phyloP scores from a whole-genome alignment of 2,797 vertebrate genomes.

The Neostethus bicornis region DNA sequence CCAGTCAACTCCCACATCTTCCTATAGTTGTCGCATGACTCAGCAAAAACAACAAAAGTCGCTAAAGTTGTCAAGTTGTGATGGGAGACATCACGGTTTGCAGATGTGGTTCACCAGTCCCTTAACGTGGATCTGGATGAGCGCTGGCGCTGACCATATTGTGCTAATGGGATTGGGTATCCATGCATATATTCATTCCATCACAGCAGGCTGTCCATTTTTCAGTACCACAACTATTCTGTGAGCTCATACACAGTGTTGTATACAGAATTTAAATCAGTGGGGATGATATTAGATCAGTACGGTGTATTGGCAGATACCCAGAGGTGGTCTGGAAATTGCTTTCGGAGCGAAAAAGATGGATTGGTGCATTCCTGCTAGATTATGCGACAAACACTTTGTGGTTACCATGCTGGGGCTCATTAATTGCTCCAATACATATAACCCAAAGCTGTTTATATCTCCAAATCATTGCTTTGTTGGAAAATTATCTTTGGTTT shows the following conservation, averaged over 20 bases:
- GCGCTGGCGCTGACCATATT: slow-evolving; percentile 8
- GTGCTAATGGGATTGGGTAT: slow-evolving; percentile 18
- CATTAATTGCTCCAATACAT: slow-evolving; percentile 5
- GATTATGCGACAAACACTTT: not conserved
- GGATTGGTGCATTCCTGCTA: slow-evolving; percentile 1
- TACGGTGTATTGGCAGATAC: slow-evolving; percentile 8
- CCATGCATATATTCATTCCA: slow-evolving; percentile 24
- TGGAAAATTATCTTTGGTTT: not conserved
- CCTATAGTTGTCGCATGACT: not conserved
- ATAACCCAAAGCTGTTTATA: not conserved
- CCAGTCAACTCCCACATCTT: not conserved
- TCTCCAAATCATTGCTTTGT: slow-evolving; percentile 5
- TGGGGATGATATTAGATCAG: slow-evolving; percentile 10
- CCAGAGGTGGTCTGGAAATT: slow-evolving; percentile 11
- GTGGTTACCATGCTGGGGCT: not conserved
- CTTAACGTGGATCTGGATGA: slow-evolving; percentile 8
- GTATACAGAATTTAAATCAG: slow-evolving; percentile 14
- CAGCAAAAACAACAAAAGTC: not conserved
- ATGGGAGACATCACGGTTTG: not conserved
- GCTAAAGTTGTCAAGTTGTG: not conserved
- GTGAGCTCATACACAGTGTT: not conserved
- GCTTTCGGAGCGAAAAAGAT: slow-evolving; percentile 5
- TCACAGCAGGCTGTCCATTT: slow-evolving; percentile 18
- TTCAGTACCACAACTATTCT: slow-evolving; percentile 7
- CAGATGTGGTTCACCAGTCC: not conserved